Conservation (phyloP, 1,140 invertebrate genomes). For the Melanaphis sacchari region DNA sequence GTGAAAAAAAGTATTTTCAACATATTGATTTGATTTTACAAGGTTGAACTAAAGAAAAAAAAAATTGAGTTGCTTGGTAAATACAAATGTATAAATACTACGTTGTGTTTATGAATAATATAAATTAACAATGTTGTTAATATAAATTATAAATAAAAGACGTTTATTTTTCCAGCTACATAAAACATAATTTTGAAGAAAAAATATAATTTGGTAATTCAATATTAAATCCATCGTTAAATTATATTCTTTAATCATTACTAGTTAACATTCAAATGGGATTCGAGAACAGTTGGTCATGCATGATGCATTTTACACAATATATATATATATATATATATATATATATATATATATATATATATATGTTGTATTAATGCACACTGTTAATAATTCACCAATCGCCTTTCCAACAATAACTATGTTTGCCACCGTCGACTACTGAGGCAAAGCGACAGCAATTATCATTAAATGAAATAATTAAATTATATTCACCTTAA, state of each 20-base stretch:
- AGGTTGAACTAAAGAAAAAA: too few species aligned
- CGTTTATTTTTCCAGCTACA: not conserved
- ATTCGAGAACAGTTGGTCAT: not conserved
- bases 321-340: too few species aligned
- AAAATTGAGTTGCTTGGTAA: not conserved
- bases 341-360: too few species aligned
- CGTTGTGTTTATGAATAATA: not conserved
- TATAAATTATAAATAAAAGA: not conserved
- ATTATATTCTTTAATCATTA: not conserved
- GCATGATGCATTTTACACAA: not conserved
- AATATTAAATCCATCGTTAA: not conserved
- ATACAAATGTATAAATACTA: not conserved
- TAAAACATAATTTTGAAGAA: not conserved
- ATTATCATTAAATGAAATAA: not conserved
- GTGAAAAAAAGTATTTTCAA: not conserved
- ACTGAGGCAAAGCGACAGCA: not conserved
- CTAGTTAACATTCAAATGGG: not conserved
- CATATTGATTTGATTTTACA: not conserved
- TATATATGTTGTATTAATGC: too few species aligned
- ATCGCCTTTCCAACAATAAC: not conserved
- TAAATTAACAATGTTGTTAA: not conserved
- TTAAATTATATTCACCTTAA: not conserved
- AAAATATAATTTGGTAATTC: not conserved
- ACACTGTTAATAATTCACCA: not conserved
- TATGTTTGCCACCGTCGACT: not conserved